Evolutionary conservation across 2,888 invertebrate species (phyloP).

Genomic region (Brenthis daphne): DNA sequence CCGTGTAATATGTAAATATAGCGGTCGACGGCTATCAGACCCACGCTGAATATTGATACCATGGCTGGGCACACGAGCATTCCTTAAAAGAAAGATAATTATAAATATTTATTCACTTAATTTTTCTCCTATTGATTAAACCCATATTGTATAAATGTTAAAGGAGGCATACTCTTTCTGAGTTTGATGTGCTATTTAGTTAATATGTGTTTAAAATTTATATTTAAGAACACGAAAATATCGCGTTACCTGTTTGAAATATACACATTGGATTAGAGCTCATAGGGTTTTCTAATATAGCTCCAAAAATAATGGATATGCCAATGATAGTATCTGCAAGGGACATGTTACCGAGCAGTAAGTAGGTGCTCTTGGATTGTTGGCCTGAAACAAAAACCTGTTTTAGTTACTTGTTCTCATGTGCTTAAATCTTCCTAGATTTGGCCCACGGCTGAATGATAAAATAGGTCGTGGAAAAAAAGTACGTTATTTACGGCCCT

Average conservation of each 20-base stretch:
- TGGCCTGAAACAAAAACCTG: slow-evolving; percentile 68
- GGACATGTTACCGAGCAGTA: slow-evolving; percentile 85
- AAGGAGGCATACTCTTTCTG: neutral
- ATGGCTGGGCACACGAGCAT: slow-evolving; percentile 84
- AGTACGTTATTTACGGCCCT: too few species aligned
- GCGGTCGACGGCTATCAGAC: slow-evolving; percentile 84
- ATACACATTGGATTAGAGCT: slow-evolving; percentile 63
- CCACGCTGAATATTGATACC: slow-evolving; percentile 84
- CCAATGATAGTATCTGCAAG: slow-evolving; percentile 85
- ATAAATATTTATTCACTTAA: too few species aligned
- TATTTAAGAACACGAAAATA: neutral
- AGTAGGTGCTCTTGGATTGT: slow-evolving; percentile 84
- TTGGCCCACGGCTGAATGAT: too few species aligned
- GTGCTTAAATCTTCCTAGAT: too few species aligned
- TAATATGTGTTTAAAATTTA: neutral
- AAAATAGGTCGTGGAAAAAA: too few species aligned
- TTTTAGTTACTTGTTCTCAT: neutral
- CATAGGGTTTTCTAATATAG: slow-evolving; percentile 55
- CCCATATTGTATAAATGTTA: neutral
- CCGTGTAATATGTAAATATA: slow-evolving; percentile 85
- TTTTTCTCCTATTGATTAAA: neutral
- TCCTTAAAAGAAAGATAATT: slow-evolving; percentile 58
- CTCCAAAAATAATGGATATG: slow-evolving; percentile 80
- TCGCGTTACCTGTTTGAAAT: slow-evolving; percentile 63
- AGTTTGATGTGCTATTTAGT: neutral